These are phyloP conservation scores for Pollenia labialis DNA, from an alignment of 2,888 invertebrate genomes.

Conservation along the genomic window DNA sequence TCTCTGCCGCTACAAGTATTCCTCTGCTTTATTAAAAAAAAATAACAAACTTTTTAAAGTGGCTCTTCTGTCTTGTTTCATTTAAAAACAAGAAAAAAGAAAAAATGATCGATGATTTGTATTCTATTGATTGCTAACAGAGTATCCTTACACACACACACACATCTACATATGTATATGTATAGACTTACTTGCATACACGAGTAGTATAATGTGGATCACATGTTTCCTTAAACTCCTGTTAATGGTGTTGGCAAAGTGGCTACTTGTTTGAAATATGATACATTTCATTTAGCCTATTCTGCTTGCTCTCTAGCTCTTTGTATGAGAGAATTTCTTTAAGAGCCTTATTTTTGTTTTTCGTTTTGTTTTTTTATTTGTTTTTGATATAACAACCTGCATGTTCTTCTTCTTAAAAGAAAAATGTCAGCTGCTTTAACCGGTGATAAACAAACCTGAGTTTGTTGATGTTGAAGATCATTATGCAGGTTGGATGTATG, in stretches of 20 bases:
- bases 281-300: constrained; percentile 57
- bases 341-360: not conserved
- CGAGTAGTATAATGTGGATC: constrained; percentile 55
- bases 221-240: constrained; percentile 63
- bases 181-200: too few relatives aligned
- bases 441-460: constrained; percentile 55
- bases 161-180: not conserved
- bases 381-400: too few relatives aligned
- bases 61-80: constrained; percentile 53
- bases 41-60: constrained; percentile 44
- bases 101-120: constrained; percentile 64
- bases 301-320: constrained; percentile 25
- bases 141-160: constrained; percentile 38
- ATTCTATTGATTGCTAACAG: constrained; percentile 48
- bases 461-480: constrained; percentile 49
- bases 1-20: constrained; percentile 29
- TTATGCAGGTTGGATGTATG: constrained; percentile 71
- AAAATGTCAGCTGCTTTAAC: constrained; percentile 71
- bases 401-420: not conserved
- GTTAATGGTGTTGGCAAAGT: constrained; percentile 67
- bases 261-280: constrained; percentile 72
- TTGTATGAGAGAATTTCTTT: constrained; percentile 42
- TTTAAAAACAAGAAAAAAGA: constrained; percentile 34
- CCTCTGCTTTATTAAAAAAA: constrained; percentile 22
- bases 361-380: too few relatives aligned